A percentile compares a stretch with the other conserved stretches of the same genome.
These are phyloP conservation scores for Rhyacophila evoluta DNA, from an alignment of 2,888 invertebrate genomes.

Conservation along the genomic window DNA sequence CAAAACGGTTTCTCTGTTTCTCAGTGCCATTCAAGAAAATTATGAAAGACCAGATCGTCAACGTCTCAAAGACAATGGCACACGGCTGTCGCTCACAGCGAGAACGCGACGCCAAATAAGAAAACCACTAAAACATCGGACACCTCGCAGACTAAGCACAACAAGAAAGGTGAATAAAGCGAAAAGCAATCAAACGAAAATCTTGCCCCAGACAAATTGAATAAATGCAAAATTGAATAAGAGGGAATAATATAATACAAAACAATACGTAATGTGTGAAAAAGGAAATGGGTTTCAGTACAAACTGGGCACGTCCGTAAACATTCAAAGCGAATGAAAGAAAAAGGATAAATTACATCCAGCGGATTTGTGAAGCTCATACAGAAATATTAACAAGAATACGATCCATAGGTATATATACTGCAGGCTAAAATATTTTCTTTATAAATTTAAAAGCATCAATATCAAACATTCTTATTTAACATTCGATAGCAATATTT, in stretches of 20 bases:
- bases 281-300: slow-evolving; percentile 48
- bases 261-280: slow-evolving; percentile 48
- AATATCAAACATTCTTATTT: too few relatives aligned
- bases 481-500: too few relatives aligned
- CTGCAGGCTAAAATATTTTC: background rate
- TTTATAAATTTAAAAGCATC: too few relatives aligned
- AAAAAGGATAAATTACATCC: background rate
- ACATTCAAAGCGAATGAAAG: slow-evolving; percentile 43
- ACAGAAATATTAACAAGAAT: background rate
- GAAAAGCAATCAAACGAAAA: slow-evolving; percentile 25
- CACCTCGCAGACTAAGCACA: slow-evolving; percentile 36
- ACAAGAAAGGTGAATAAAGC: slow-evolving; percentile 7
- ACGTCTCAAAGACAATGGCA: slow-evolving; percentile 14
- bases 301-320: slow-evolving; percentile 50
- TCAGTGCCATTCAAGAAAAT: slow-evolving; percentile 12
- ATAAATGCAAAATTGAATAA: slow-evolving; percentile 72
- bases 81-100: slow-evolving; percentile 27
- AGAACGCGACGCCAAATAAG: slow-evolving; percentile 35
- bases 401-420: background rate
- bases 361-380: background rate
- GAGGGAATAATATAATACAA: slow-evolving; percentile 64
- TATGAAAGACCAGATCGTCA: slow-evolving; percentile 30
- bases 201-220: slow-evolving; percentile 62
- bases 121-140: slow-evolving; percentile 34
- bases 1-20: background rate